Base-by-base conservation (phyloP, 1,140 invertebrate genomes). In the Drosophila lini region DNA sequence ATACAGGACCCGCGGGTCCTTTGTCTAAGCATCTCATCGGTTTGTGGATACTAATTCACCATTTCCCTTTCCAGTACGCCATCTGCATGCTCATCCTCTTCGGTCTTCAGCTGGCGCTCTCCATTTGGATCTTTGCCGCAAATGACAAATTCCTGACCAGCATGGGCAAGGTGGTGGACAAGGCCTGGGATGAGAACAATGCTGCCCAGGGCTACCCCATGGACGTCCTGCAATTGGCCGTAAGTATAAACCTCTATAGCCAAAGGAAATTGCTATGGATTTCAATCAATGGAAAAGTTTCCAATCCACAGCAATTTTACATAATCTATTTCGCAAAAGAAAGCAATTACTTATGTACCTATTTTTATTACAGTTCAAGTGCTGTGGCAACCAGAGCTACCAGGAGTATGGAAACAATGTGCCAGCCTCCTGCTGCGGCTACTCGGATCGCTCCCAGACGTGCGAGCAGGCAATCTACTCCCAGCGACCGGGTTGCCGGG, bases 21-120 rank as follows among this genome's bases (percentile, higher is more conserved):
- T 13, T 47, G 45, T 47, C 13, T 47, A 13, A n/a, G 0, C n/a
- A n/a, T n/a, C n/a, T n/a, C n/a, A n/a, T n/a, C n/a, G n/a, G n/a
- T n/a, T n/a, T n/a, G n/a, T n/a, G n/a, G n/a, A 10, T 4, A 16
- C 42, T 47, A 5, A 64, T 48, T 10, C 8, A 25, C 36, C 13
- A 8, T 52, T 40, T 8, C 32, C 44, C n/a, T 40, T 47, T 19
- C 9, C 83, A 96, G 95, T 96, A 95, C 90, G 94, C 95, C 3
- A 92, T 94, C 62, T 94, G 95, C 80, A 92, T 96, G 74, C 92
- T 95, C 40, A 93, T 95, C 47, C 91, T 95, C 22, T 94, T 95
- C 73, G 93, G 94, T 9, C 86, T 95, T 44, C 95, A 96, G 94
- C 93, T 96, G 44, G 93, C 94, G 2, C 78, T 95, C 4, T 94